phyloP scores from a whole-genome alignment of 2,888 invertebrate species.

The Melanotus villosus region DNA sequence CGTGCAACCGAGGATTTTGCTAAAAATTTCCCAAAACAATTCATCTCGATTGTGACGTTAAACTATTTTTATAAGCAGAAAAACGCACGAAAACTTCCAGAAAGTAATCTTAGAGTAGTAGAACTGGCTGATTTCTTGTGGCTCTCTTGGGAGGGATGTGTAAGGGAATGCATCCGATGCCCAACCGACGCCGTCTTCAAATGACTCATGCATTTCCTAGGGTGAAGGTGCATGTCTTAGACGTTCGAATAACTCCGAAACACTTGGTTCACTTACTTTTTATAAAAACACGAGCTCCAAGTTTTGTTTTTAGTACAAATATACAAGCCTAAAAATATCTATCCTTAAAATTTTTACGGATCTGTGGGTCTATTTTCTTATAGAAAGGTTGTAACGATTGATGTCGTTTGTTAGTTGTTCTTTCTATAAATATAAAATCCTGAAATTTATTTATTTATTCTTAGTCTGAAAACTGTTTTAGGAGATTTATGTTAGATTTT shows the following conservation, averaged over 20 bases:
- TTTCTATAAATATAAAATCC: no score
- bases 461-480: no score
- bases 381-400: no score
- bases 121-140: constrained; percentile 33
- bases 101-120: constrained; percentile 26
- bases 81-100: not conserved
- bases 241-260: constrained; percentile 12
- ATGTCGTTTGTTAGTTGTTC: no score
- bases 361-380: no score
- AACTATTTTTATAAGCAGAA: not conserved
- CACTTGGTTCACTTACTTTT: constrained; percentile 12
- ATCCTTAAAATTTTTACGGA: no score
- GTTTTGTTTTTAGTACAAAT: not conserved
- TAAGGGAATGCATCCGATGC: constrained; percentile 42
- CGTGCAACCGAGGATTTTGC: not conserved
- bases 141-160: constrained; percentile 32
- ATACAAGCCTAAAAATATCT: no score
- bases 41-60: no score
- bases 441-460: no score
- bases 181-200: constrained; percentile 32
- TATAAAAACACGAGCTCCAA: not conserved
- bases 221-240: constrained; percentile 35
- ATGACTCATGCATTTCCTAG: constrained; percentile 40
- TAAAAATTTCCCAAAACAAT: not conserved
- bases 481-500: no score